phyloP scores from a whole-genome alignment of 2,113 vertebrate genomes.

The Zosterops borbonicus region DNA sequence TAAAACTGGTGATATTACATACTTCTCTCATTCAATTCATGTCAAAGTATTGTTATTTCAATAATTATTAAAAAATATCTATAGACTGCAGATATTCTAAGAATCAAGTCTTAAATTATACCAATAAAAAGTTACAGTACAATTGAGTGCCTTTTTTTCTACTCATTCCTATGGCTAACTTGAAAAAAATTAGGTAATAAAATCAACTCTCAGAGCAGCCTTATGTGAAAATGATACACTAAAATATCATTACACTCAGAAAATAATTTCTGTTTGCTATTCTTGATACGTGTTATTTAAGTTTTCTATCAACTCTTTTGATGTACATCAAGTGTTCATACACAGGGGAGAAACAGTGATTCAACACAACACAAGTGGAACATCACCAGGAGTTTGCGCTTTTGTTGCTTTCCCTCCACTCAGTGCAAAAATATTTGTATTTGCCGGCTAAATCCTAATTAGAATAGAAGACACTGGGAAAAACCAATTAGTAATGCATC shows the following conservation, averaged over 20 bases:
- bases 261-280: neutral
- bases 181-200: neutral
- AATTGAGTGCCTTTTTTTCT: neutral
- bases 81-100: neutral
- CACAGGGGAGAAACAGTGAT: neutral
- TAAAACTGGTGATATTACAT: neutral
- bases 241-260: neutral
- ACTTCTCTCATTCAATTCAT: neutral
- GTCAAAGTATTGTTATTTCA: neutral
- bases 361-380: neutral
- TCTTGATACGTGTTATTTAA: neutral
- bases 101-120: neutral
- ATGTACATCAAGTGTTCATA: neutral
- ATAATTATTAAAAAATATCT: neutral
- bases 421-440: neutral
- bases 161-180: neutral
- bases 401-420: neutral
- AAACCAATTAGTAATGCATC: neutral
- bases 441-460: neutral
- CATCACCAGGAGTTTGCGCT: accelerated
- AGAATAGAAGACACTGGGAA: accelerated
- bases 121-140: neutral
- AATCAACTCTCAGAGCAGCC: neutral
- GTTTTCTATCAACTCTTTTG: neutral
- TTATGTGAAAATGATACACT: neutral